Evolutionary conservation across 1,140 invertebrate genomes (phyloP), one percentile per base, ranked within the genome.

Genomic region (Choristoneura fumiferana): DNA sequence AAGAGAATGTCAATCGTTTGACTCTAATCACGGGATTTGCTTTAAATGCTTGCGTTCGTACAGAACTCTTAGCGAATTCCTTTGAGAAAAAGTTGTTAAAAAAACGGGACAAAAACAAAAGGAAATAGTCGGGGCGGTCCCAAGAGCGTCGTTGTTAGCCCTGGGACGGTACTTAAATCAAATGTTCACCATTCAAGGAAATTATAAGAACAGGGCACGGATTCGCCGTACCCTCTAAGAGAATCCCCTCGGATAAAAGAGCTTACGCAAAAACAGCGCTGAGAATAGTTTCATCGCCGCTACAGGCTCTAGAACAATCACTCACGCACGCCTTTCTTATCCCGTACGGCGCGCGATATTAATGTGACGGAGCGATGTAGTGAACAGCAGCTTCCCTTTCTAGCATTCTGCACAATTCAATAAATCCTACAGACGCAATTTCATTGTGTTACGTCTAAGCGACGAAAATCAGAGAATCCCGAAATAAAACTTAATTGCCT

Each of bases 91-190:
- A 76, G 74, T 75, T 81, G 69, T 81, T 68, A 79, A 85, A 83
- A 77, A 85, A 77, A 70, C 61, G 69, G 69, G 67, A 72, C 71
- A 78, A 80, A 80, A 86, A 81, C 73, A 84, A 86, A 83, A 70
- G 78, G 68, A 79, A 84, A 86, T 84, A 86, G 80, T 83, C 71
- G 74, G 80, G 81, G 81, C 80, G 81, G 71, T 78, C 83, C 74
- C 71, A 53, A 13, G 77, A 62, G 81, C 73, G 76, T 70, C 78
- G 63, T 84, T 79, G 58, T 72, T 82, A 73, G 71, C 73, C 79
- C 71, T 81, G 78, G 79, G 81, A 76, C 78, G 80, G 76, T 81
- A 76, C 78, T 86, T 86, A 84, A 86, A 83, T 86, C 80, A 86
- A 86, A 87, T 80, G 80, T 76, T 83, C 76, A 75, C 75, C 77